phyloP scores from a whole-genome alignment of 2,113 vertebrate species.

The Ceratotherium simum region DNA sequence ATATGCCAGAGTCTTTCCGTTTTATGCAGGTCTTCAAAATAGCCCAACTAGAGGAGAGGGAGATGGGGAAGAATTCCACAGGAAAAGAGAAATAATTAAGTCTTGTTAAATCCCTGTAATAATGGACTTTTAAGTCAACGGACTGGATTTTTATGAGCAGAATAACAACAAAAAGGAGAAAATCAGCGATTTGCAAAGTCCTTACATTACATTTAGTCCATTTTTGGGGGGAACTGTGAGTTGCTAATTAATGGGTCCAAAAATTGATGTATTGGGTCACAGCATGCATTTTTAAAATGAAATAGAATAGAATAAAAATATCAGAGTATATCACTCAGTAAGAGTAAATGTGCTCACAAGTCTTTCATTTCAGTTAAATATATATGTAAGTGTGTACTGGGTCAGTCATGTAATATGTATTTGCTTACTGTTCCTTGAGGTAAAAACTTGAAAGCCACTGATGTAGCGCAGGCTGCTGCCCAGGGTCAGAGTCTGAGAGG shows the following conservation, averaged over 20 bases:
- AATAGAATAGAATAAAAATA: neutral
- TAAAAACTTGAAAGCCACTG: neutral
- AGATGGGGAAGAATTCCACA: neutral
- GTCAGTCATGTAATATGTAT: neutral
- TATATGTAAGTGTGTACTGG: neutral
- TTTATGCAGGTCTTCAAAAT: neutral
- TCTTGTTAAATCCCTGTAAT: neutral
- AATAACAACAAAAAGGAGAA: neutral
- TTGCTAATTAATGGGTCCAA: neutral
- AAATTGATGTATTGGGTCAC: neutral
- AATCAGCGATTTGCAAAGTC: conserved; percentile 14
- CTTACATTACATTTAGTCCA: neutral
- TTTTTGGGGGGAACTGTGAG: neutral
- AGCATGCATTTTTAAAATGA: neutral
- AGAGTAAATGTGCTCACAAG: neutral
- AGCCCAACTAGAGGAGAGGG: neutral
- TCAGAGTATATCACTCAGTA: neutral
- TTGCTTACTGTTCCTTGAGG: neutral
- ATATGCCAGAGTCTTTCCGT: neutral
- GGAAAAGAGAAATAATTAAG: conserved; percentile 12
- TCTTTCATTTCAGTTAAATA: neutral
- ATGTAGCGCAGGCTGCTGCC: neutral
- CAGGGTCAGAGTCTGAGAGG: neutral
- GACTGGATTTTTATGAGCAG: neutral
- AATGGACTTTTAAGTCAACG: neutral